phyloP scores from a whole-genome alignment of 2,113 vertebrate species.

The Eidolon helvum region DNA sequence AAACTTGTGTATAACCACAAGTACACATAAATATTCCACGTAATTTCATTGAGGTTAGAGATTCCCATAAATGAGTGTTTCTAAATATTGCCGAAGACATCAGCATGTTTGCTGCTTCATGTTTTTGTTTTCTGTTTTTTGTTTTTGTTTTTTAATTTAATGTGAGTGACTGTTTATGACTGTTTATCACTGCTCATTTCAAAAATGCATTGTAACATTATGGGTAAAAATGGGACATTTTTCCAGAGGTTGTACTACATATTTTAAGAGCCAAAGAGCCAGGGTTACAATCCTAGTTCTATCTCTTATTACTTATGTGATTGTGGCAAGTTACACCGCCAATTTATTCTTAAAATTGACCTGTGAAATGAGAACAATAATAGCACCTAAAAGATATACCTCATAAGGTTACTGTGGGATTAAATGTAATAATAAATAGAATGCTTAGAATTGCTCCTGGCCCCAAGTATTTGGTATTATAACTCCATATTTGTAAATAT shows the following conservation, averaged over 20 bases:
- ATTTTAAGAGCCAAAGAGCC: neutral
- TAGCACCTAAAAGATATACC: neutral
- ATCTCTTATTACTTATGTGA: neutral
- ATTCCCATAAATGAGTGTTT: neutral
- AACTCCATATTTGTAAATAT: neutral
- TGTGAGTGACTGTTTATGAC: neutral
- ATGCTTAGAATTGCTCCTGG: neutral
- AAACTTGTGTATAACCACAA: neutral
- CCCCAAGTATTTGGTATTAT: neutral
- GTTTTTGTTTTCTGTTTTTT: neutral
- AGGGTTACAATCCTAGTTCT: neutral
- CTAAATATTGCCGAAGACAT: neutral
- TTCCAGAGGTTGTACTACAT: too few relatives aligned
- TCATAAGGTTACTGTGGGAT: neutral
- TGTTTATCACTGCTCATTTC: neutral
- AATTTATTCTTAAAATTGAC: neutral
- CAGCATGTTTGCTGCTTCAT: neutral
- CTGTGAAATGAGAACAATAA: neutral
- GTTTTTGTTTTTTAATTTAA: too few relatives aligned
- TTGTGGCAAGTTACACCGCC: neutral
- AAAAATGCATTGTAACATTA: neutral
- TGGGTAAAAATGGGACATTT: neutral
- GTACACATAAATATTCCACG: neutral
- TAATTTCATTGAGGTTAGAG: neutral
- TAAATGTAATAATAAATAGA: neutral